Conservation (phyloP, 2,797 vertebrate species). For the Sebastes iracundus region DNA sequence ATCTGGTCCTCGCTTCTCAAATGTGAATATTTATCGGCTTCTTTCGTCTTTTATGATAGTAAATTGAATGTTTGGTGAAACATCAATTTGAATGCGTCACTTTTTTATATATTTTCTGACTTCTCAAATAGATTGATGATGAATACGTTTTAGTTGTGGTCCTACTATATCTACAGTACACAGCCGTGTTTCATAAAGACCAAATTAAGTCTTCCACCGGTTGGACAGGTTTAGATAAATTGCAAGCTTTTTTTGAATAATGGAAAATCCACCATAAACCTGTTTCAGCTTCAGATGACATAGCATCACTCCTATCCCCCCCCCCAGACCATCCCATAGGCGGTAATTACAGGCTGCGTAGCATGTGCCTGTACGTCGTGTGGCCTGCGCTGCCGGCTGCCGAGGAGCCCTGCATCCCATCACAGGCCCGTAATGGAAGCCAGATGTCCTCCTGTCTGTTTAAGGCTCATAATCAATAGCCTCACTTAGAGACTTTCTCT, state of each 20-base stretch:
- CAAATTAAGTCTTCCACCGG: conserved; percentile 21
- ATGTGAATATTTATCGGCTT: background rate
- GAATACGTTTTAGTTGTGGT: background rate
- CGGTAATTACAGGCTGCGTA: conserved; percentile 90
- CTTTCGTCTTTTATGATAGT: background rate
- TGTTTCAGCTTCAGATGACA: conserved; percentile 85
- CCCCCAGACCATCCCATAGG: conserved; percentile 76
- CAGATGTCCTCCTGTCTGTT: conserved; percentile 90
- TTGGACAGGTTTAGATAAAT: conserved; percentile 31
- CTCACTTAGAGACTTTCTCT: conserved; percentile 68
- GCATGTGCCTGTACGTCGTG: conserved; percentile 86
- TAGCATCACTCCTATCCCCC: conserved; percentile 72
- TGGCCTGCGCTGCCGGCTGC: conserved; percentile 80
- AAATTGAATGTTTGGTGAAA: background rate
- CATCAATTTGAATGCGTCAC: background rate
- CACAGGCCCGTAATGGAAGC: conserved; percentile 87
- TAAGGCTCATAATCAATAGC: conserved; percentile 89
- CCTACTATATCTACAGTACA: background rate
- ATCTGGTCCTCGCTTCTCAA: background rate
- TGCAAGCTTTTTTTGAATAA: conserved; percentile 47
- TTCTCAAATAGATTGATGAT: background rate
- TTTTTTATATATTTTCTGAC: background rate
- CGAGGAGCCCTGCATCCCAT: conserved; percentile 78
- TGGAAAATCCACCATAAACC: conserved; percentile 82
- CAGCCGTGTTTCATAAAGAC: background rate